Conservation (phyloP, 2,888 invertebrate genomes). For the Erannis defoliaria region DNA sequence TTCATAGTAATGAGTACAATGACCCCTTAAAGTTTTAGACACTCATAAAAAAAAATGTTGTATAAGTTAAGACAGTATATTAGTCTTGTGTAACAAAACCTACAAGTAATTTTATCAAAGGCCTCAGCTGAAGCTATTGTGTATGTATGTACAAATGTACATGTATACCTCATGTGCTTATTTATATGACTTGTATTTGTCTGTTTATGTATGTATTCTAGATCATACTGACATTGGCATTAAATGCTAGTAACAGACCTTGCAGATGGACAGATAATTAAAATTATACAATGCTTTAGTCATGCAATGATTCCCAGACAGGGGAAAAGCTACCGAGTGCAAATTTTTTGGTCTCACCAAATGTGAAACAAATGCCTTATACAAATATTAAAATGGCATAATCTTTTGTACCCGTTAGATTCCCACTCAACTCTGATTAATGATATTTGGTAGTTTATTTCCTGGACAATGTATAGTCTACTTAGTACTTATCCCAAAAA, state of each 20-base stretch:
- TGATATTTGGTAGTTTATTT: no score
- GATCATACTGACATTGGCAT: slow-evolving; percentile 21
- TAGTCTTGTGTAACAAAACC: neutral
- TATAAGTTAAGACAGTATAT: neutral
- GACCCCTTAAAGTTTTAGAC: no score
- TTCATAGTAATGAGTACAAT: no score
- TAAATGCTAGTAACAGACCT: slow-evolving; percentile 1
- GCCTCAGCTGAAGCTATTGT: slow-evolving; percentile 3
- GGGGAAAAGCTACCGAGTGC: neutral
- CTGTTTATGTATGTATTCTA: slow-evolving; percentile 12
- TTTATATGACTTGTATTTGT: slow-evolving; percentile 2
- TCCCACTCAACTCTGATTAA: neutral
- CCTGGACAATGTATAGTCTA: no score
- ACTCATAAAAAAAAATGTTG: no score
- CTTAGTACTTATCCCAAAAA: no score
- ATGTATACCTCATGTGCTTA: neutral
- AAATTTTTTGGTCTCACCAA: no score
- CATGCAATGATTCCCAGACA: neutral
- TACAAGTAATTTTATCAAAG: neutral
- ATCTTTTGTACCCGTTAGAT: no score
- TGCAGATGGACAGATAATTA: slow-evolving; percentile 9
- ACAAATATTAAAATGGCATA: neutral
- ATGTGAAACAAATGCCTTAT: neutral
- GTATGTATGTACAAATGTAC: neutral
- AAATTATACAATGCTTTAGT: slow-evolving; percentile 5